phyloP scores from a whole-genome alignment of 2,797 vertebrate species.

The Crocodylus rhombifer region DNA sequence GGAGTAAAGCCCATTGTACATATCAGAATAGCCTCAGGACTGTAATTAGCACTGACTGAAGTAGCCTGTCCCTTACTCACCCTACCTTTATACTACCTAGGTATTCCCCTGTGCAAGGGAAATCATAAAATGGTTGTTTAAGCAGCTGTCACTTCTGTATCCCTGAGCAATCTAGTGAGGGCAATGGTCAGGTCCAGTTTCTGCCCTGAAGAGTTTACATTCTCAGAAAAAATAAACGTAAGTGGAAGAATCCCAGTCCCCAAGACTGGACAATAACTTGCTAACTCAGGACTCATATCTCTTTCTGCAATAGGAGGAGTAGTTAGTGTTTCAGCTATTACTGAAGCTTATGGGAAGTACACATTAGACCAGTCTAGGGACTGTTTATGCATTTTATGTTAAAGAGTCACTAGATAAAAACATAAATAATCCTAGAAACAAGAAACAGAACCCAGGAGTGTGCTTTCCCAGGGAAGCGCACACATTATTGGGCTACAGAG shows the following conservation, averaged over 20 bases:
- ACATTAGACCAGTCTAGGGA: no score
- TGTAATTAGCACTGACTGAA: not conserved
- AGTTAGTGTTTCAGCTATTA: not conserved
- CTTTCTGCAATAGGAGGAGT: no score
- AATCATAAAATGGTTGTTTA: not conserved
- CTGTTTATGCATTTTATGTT: no score
- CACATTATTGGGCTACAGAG: no score
- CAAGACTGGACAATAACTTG: not conserved
- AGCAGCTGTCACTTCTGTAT: not conserved
- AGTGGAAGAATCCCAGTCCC: not conserved
- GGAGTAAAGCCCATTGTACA: not conserved
- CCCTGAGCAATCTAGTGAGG: not conserved
- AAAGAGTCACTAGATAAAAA: no score
- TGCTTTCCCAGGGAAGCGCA: no score
- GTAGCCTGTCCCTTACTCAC: not conserved
- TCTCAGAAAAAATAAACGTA: not conserved
- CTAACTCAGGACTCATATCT: not conserved
- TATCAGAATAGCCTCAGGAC: not conserved
- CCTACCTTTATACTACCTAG: not conserved
- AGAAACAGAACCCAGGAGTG: no score
- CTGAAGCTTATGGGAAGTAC: no score
- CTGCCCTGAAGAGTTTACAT: not conserved
- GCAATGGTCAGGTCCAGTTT: not conserved
- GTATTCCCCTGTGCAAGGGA: not conserved
- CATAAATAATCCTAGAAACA: no score